Evolutionary conservation across 2,797 vertebrate species (phyloP), one percentile per base, ranked within the genome.

Genomic region (Macropus fuliginosus): DNA sequence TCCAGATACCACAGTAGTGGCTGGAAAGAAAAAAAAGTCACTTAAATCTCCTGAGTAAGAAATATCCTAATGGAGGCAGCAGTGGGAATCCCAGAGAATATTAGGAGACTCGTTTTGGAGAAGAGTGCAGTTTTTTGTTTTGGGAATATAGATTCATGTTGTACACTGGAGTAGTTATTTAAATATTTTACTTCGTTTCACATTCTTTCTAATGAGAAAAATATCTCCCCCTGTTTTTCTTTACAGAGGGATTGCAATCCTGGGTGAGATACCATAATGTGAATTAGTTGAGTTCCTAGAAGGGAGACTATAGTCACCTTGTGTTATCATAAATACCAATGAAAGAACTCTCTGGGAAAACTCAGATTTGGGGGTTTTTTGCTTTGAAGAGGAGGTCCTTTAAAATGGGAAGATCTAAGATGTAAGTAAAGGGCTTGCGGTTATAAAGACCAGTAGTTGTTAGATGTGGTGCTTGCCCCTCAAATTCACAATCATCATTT

Each of bases 141-240:
- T 13, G 95, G 90, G 81, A 54, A 92, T n/a, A 29, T 9, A 96
- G n/a, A 89, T 92, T 81, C 46, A 13, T 89, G 8, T n/a, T 74
- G 18, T 40, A n/a, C 5, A 74, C 12, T 40, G n/a, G 14, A 16
- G 62, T 5, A 66, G 5, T 21, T 16, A 40, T 40, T 74, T 74
- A 74, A 74, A 74, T 16, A 74, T 12, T n/a, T 74, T 40, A 74
- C 62, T 74, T 74, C 40, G 66, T 74, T 74, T 74, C 34, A 74
- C 34, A 40, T 74, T 74, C 91, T 95, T 95, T 96, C 87, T 28
- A 46, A 91, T 92, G 56, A 89, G 93, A 92, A 91, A 54, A 56
- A 4, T 92, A 46, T 91, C 92, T 93, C 56, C 81, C 54, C 34
- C 12, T 4, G 6, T 40, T 21, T 5, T 74, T 74, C 16, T 34